Base-by-base conservation (phyloP, 2,888 invertebrate species). In the Drosophila recens region DNA sequence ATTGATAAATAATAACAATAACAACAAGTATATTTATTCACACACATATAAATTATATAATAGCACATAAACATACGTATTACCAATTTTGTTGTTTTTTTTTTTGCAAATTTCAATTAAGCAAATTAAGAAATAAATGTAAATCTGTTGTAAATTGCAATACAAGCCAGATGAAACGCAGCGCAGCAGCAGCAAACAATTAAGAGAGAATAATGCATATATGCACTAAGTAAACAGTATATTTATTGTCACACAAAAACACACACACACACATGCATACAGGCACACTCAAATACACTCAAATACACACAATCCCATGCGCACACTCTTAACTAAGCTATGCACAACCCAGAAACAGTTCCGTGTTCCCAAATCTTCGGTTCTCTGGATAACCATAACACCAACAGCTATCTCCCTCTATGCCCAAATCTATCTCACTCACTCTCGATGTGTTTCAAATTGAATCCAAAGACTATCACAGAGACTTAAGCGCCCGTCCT, bases 401-500 rank as follows among this genome's bases (percentile, higher is more conserved):
- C 34, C 20, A 45, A 34, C 15, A 45, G 38, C 15, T 17, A 34
- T 61, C 43, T 52, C 33, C 11, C 34, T 36, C 13, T 45, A 27
- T 11, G 36, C 9, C 34, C 20, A n/a, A 38, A 33, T 13, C 11
- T 11, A 43, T 56, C 20, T 27, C 10, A 36, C 34, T 27, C 30
- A 51, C 61, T 58, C 67, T 71, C 49, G 43, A 75, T 64, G 75
- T 75, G 75, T 75, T 75, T 75, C 75, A 72, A 72, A 67, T 61
- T 61, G 64, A 75, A 75, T 72, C 56, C 56, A 64, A 75, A 75
- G 75, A 75, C 73, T 74, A 58, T 61, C 62, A 65, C 73, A 65
- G 73, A 75, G 74, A 75, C 75, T 75, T 75, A 75, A 58, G 53
- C 61, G 58, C 72, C 75, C 75, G 75, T 75, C 75, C 75, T 75